Conservation (phyloP, 2,797 vertebrate species). For the Tachyglossus aculeatus region DNA sequence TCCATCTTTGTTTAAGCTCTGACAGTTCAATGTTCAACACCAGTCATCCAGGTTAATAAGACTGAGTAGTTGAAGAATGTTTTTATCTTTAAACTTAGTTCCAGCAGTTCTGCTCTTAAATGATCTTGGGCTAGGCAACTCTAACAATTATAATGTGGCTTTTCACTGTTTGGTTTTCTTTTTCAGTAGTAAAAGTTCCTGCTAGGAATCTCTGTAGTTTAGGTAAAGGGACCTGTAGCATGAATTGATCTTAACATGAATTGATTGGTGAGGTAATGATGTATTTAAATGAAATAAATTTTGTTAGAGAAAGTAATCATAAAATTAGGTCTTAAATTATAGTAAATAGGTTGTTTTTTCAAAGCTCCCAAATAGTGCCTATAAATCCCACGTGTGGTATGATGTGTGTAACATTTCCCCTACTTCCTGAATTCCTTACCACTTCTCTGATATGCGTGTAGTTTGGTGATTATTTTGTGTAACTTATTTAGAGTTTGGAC, state of each 20-base stretch:
- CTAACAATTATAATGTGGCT: background rate
- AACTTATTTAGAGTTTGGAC: too few relatives aligned
- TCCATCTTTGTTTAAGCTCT: too few relatives aligned
- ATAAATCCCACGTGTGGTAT: background rate
- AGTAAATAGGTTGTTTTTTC: background rate
- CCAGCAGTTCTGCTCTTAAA: background rate
- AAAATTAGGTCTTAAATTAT: background rate
- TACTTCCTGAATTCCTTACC: too few relatives aligned
- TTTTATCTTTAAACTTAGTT: background rate
- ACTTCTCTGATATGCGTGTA: too few relatives aligned
- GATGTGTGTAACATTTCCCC: background rate
- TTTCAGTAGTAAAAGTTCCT: background rate
- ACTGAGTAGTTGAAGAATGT: background rate
- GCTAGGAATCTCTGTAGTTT: background rate
- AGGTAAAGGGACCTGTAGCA: background rate
- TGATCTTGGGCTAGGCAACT: background rate
- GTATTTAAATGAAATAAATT: too few relatives aligned
- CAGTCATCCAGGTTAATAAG: background rate
- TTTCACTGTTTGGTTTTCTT: background rate
- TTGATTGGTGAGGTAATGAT: constrained; percentile 3
- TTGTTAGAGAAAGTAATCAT: too few relatives aligned
- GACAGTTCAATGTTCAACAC: constrained; percentile 7
- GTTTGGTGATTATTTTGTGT: too few relatives aligned
- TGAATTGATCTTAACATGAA: constrained; percentile 15
- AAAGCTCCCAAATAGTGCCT: background rate